A percentile compares a stretch with the other conserved stretches of the same genome.
These are phyloP conservation scores for Discoglossus pictus DNA, from an alignment of 2,797 vertebrate genomes.

Conservation along the genomic window DNA sequence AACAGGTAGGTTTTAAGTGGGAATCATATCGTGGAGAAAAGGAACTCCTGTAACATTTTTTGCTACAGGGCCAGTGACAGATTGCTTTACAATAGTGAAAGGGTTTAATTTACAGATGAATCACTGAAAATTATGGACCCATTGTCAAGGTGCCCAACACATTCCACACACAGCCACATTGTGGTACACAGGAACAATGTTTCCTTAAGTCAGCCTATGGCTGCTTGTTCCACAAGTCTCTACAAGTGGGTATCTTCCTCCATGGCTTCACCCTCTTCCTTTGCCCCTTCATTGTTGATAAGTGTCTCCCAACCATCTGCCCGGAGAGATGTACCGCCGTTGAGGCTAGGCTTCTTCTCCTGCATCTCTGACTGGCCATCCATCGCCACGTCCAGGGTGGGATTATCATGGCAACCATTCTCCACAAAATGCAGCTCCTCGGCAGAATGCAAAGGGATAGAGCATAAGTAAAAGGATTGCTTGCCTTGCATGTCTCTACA, in stretches of 20 bases:
- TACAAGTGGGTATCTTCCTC: slow-evolving; percentile 97
- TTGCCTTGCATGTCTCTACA: too few species aligned
- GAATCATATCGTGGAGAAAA: too few species aligned
- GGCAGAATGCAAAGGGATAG: slow-evolving; percentile 67
- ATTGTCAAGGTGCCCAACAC: slow-evolving; percentile 56
- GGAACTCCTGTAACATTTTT: too few species aligned
- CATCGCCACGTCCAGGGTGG: slow-evolving; percentile 90
- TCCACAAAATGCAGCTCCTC: slow-evolving; percentile 97
- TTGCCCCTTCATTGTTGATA: slow-evolving; percentile 84
- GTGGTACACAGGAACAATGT: background rate
- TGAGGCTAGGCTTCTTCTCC: slow-evolving; percentile 89
- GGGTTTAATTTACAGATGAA: slow-evolving; percentile 50
- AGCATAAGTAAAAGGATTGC: background rate
- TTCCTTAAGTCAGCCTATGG: too few species aligned
- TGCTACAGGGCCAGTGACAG: too few species aligned
- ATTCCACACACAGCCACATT: background rate
- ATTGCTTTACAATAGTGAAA: too few species aligned
- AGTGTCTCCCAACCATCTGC: slow-evolving; percentile 86
- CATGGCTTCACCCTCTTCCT: slow-evolving; percentile 85
- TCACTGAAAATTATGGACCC: slow-evolving; percentile 55
- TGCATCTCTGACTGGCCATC: slow-evolving; percentile 90
- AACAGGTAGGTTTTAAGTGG: too few species aligned
- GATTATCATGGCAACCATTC: slow-evolving; percentile 97
- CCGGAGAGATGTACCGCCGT: slow-evolving; percentile 77
- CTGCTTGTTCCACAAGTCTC: slow-evolving; percentile 44